phyloP scores from a whole-genome alignment of 1,140 invertebrate genomes.

The Phymorhynchus buccinoides region DNA sequence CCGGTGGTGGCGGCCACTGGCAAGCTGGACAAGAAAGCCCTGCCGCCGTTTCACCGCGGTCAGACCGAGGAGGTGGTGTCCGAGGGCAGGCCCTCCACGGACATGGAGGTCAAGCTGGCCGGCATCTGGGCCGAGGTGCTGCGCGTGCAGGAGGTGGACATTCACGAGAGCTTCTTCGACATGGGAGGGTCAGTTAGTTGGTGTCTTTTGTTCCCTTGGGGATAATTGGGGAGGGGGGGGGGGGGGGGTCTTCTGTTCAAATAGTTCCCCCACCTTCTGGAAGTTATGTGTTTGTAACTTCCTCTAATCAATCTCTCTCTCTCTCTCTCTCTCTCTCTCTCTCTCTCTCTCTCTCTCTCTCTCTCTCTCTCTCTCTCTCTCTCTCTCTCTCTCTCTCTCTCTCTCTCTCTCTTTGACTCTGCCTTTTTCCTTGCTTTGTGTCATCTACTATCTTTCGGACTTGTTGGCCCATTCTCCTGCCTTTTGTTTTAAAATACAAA shows the following conservation, averaged over 20 bases:
- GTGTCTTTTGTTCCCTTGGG: background rate
- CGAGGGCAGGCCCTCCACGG: constrained; percentile 70
- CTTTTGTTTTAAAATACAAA: too few species aligned
- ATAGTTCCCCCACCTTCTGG: too few species aligned
- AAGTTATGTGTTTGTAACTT: too few species aligned
- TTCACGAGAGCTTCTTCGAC: constrained; percentile 75
- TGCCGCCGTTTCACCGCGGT: constrained; percentile 69
- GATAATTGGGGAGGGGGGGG: too few species aligned
- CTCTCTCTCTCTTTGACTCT: background rate
- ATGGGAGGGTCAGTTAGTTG: constrained; percentile 73
- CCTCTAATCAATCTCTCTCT: background rate
- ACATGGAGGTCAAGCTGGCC: constrained; percentile 70
- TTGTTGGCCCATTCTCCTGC: too few species aligned
- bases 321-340: background rate
- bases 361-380: background rate
- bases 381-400: background rate
- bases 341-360: background rate
- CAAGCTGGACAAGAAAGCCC: constrained; percentile 73
- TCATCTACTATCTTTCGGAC: too few species aligned
- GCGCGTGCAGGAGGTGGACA: constrained; percentile 70
- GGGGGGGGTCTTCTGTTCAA: too few species aligned
- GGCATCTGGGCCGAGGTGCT: constrained; percentile 72
- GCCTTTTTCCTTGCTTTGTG: too few species aligned
- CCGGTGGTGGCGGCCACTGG: constrained; percentile 72
- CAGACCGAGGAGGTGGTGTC: constrained; percentile 59